A percentile compares a stretch with the other conserved stretches of the same genome.
Evolutionary conservation across 2,797 vertebrate genomes (phyloP).

Genomic region (Rhyacichthys aspro): DNA sequence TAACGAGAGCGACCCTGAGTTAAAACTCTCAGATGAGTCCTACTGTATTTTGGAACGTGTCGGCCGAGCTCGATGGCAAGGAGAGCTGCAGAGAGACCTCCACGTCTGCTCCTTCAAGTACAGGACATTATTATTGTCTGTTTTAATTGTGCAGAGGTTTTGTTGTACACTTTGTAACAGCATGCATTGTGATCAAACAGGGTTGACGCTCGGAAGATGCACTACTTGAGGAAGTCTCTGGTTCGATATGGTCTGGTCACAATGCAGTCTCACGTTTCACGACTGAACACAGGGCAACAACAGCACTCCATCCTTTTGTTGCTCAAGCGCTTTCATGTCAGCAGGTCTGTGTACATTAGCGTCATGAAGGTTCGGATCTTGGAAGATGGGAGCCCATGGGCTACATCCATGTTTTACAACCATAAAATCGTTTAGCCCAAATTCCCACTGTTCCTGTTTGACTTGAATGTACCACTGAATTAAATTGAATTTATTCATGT

Average conservation of each 20-base stretch:
- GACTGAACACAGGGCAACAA: constrained; percentile 82
- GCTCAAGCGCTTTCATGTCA: constrained; percentile 91
- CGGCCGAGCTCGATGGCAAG: constrained; percentile 94
- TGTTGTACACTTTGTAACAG: background rate
- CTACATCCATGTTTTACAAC: too few relatives aligned
- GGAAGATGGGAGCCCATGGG: too few relatives aligned
- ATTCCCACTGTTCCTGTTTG: too few relatives aligned
- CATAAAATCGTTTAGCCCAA: too few relatives aligned
- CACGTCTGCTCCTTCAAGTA: constrained; percentile 89
- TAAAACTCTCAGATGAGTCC: constrained; percentile 87
- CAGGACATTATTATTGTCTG: constrained; percentile 6
- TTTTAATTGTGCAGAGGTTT: background rate
- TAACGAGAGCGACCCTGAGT: constrained; percentile 86
- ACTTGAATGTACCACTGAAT: too few relatives aligned
- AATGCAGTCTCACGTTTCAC: constrained; percentile 88
- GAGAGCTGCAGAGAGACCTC: constrained; percentile 93
- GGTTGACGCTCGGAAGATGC: constrained; percentile 92
- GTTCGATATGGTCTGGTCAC: constrained; percentile 88
- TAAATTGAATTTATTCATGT: too few relatives aligned
- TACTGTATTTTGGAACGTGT: constrained; percentile 95
- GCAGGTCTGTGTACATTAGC: constrained; percentile 81
- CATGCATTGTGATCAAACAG: constrained; percentile 67
- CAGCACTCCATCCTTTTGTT: constrained; percentile 93
- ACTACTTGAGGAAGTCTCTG: constrained; percentile 90
- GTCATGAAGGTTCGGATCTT: too few relatives aligned